phyloP scores from a whole-genome alignment of 2,113 vertebrate genomes.

The human (Homo sapiens) region GRCh38 chr13:32056501-32057000 shows the following conservation, averaged over 20 bases:
- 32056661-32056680: neutral
- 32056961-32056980: neutral
- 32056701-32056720: neutral
- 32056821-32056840: conserved; percentile 6
- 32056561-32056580: neutral
- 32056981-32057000: neutral
- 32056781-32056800: neutral
- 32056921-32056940: neutral
- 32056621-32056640: neutral
- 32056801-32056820: neutral
- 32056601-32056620: neutral
- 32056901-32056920: neutral
- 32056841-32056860: conserved; percentile 18
- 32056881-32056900: neutral
- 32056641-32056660: conserved; percentile 14
- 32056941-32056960: neutral
- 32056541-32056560: neutral
- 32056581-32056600: neutral
- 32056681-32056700: neutral
- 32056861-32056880: neutral
- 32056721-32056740: neutral
- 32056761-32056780: neutral
- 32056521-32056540: neutral
- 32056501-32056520: conserved; percentile 27
- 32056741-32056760: neutral